Conservation (phyloP, 2,888 invertebrate genomes). For the Diarsia brunnea region DNA sequence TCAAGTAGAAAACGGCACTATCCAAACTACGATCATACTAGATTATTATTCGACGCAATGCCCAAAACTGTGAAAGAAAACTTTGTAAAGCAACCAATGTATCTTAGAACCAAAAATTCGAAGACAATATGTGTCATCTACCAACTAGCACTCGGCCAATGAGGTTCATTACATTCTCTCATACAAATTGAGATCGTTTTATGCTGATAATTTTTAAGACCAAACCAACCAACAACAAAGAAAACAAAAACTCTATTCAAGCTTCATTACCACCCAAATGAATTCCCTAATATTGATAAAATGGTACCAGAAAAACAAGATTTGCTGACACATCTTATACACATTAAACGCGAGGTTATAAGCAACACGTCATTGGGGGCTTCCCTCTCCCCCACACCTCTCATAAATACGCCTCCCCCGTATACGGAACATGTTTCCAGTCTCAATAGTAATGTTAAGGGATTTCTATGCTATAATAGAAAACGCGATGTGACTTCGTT, state of each 20-base stretch:
- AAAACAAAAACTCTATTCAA: constrained; percentile 14
- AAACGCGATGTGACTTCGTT: constrained; percentile 56
- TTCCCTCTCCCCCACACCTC: constrained; percentile 16
- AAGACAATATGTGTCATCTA: neutral
- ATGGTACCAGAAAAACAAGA: constrained; percentile 54
- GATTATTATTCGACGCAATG: neutral
- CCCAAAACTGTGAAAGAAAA: neutral
- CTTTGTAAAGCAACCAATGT: neutral
- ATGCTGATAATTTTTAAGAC: neutral
- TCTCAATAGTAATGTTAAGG: constrained; percentile 69
- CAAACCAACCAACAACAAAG: neutral
- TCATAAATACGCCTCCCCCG: constrained; percentile 41
- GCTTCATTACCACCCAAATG: constrained; percentile 29
- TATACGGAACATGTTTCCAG: constrained; percentile 66
- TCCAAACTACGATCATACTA: neutral
- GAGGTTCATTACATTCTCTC: neutral
- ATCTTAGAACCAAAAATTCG: neutral
- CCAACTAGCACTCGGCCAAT: neutral
- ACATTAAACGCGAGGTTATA: constrained; percentile 60
- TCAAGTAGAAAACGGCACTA: neutral
- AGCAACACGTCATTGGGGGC: constrained; percentile 61
- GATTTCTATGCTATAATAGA: constrained; percentile 71
- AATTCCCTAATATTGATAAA: constrained; percentile 42
- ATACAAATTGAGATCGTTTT: neutral
- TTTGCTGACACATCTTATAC: constrained; percentile 63